A percentile compares a stretch with the other conserved stretches of the same genome.
These are phyloP conservation scores for Microctenopoma lineatum DNA, from an alignment of 2,797 vertebrate genomes.

Conservation along the genomic window DNA sequence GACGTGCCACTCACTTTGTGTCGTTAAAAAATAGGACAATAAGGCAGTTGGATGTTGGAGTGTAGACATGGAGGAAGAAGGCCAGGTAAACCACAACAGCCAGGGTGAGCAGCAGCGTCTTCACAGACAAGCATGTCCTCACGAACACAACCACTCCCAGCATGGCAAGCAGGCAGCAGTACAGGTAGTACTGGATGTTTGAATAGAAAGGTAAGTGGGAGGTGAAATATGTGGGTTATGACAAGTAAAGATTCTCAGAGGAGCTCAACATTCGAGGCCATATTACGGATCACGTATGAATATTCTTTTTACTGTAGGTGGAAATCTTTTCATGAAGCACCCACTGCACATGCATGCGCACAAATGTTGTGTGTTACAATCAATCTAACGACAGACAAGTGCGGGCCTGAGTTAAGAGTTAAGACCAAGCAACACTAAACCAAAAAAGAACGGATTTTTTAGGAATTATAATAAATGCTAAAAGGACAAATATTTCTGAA, in stretches of 20 bases:
- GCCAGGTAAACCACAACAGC: constrained; percentile 90
- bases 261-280: background rate
- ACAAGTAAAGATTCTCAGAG: background rate
- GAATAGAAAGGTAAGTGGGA: background rate
- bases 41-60: constrained; percentile 82
- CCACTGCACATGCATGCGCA: background rate
- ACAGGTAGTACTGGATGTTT: constrained; percentile 88
- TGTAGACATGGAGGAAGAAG: constrained; percentile 86
- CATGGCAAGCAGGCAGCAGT: constrained; percentile 90
- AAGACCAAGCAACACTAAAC: background rate
- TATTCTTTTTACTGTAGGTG: background rate
- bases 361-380: background rate
- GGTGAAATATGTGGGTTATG: background rate
- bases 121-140: constrained; percentile 85
- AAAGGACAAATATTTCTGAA: background rate
- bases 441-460: background rate
- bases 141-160: constrained; percentile 89
- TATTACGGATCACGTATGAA: background rate
- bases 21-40: constrained; percentile 75
- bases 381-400: background rate
- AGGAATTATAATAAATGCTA: background rate
- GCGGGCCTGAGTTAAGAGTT: background rate
- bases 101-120: constrained; percentile 86
- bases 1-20: constrained; percentile 53
- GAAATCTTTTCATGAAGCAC: background rate